Evolutionary conservation across 2,113 vertebrate genomes (phyloP).

Genomic region (Catharus fuscescens): DNA sequence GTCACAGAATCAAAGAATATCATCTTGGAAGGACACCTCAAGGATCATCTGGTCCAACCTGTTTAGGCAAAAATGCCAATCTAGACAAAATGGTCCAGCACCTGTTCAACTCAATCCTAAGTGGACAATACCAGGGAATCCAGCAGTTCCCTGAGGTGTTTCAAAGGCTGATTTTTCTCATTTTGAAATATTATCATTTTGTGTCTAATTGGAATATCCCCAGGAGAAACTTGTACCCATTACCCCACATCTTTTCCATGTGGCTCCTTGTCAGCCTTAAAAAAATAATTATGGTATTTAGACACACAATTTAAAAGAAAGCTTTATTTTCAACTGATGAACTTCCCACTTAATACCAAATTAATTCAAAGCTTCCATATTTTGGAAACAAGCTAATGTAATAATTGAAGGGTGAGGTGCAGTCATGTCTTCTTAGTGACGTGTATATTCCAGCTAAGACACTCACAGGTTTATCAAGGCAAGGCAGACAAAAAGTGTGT

Average conservation of each 20-base stretch:
- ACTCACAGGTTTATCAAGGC: background rate
- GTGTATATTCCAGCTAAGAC: background rate
- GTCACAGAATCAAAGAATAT: background rate
- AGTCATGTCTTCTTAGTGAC: background rate
- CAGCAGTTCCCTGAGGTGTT: background rate
- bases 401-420: background rate
- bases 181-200: background rate
- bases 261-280: background rate
- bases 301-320: background rate
- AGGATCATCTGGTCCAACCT: background rate
- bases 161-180: background rate
- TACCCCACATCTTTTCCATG: background rate
- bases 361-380: background rate
- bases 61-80: background rate
- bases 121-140: background rate
- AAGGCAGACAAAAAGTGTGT: background rate
- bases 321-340: background rate
- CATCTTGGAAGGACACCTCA: background rate
- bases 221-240: background rate
- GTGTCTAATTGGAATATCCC: background rate
- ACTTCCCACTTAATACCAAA: background rate
- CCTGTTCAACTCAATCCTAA: background rate
- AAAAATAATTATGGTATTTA: background rate
- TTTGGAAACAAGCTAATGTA: background rate
- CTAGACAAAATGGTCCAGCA: background rate